Conservation (phyloP, 2,113 vertebrate species). For the Chroicocephalus ridibundus region DNA sequence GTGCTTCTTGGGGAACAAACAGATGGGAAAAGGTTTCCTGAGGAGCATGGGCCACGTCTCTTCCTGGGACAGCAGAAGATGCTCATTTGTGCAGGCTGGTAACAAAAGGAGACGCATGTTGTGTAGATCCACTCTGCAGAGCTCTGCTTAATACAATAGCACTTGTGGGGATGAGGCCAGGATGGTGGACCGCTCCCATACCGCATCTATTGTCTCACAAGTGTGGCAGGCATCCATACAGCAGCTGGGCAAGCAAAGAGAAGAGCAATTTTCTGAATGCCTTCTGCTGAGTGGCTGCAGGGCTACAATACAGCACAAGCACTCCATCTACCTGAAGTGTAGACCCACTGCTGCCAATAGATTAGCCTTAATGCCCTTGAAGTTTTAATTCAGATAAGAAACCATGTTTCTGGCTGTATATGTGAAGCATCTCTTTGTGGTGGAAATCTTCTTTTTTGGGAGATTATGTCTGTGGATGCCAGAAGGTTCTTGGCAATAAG, state of each 20-base stretch:
- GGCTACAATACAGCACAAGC: background rate
- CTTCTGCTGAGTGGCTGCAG: background rate
- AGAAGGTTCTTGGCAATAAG: conserved; percentile 26
- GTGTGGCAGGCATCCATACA: background rate
- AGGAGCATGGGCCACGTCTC: rapidly evolving
- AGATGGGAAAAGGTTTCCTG: background rate
- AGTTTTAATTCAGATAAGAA: background rate
- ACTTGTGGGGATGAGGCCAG: rapidly evolving
- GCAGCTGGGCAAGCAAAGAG: background rate
- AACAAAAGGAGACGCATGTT: rapidly evolving
- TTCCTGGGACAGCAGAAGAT: background rate
- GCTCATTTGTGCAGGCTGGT: background rate
- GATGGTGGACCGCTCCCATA: background rate
- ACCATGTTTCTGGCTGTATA: background rate
- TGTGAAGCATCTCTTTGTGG: background rate
- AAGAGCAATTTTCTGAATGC: background rate
- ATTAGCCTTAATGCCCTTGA: background rate
- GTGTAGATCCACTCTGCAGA: background rate
- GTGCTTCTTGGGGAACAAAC: background rate
- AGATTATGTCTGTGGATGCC: conserved; percentile 15
- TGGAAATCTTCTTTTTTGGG: background rate
- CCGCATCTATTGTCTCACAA: background rate
- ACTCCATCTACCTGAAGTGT: conserved; percentile 42
- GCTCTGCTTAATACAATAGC: background rate
- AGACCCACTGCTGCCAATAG: background rate